phyloP scores from a whole-genome alignment of 2,113 vertebrate species.

The Hypomesus transpacificus region DNA sequence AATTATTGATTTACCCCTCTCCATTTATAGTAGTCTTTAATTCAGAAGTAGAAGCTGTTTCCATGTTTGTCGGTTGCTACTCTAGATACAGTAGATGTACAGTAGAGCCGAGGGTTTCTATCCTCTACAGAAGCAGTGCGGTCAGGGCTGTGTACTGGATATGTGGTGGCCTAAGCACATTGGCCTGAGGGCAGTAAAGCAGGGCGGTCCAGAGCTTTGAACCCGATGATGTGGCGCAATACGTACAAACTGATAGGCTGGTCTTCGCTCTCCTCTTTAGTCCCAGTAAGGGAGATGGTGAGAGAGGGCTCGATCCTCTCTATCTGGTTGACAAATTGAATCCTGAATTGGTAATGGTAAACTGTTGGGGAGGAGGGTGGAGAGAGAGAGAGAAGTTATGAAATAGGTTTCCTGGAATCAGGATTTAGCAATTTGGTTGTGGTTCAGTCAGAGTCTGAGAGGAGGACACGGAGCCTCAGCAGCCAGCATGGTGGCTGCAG shows the following conservation, averaged over 20 bases:
- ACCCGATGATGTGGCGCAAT: constrained; percentile 7
- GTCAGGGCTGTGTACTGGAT: not conserved
- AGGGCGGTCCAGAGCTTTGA: too few relatives aligned
- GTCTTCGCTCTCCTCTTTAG: constrained; percentile 75
- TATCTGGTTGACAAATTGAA: constrained; percentile 80
- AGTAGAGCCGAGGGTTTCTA: not conserved
- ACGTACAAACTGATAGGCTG: constrained; percentile 83
- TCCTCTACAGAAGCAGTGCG: not conserved
- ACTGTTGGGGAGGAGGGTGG: constrained; percentile 61
- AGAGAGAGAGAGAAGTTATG: not conserved
- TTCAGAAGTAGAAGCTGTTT: constrained; percentile 39
- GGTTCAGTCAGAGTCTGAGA: too few relatives aligned
- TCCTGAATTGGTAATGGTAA: constrained; percentile 91
- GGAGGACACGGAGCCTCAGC: too few relatives aligned
- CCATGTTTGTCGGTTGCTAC: constrained; percentile 45
- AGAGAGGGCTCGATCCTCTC: constrained; percentile 72
- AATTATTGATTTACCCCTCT: constrained; percentile 52
- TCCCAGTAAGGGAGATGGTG: constrained; percentile 79
- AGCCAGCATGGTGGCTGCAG: not conserved
- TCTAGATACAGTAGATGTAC: not conserved
- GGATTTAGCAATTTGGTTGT: too few relatives aligned
- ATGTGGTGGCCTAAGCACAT: not conserved
- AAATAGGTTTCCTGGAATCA: not conserved
- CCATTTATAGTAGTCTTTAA: constrained; percentile 55
- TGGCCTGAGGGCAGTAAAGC: too few relatives aligned